phyloP scores from a whole-genome alignment of 2,888 invertebrate genomes.

The Rhaphigaster nebulosa region DNA sequence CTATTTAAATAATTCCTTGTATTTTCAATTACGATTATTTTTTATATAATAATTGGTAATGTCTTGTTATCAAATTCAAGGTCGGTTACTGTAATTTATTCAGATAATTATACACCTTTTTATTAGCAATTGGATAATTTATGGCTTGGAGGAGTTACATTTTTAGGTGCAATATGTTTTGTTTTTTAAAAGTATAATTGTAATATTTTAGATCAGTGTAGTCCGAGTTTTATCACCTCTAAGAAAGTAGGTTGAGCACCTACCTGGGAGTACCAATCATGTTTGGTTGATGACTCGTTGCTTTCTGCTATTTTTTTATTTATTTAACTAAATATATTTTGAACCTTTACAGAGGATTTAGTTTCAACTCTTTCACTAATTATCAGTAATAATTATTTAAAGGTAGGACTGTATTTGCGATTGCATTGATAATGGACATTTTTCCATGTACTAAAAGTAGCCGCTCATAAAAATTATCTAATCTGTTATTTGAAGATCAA shows the following conservation, averaged over 20 bases:
- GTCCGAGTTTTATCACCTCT: neutral
- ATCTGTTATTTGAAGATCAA: neutral
- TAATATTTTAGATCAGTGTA: neutral
- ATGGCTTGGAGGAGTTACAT: neutral
- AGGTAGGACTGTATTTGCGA: neutral
- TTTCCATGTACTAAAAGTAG: neutral
- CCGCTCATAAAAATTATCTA: neutral
- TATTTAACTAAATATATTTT: no score
- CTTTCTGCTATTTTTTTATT: neutral
- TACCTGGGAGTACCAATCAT: neutral
- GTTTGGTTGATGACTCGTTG: neutral
- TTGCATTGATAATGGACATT: neutral
- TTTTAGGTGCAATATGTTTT: neutral
- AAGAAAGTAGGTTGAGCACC: neutral
- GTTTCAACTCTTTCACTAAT: neutral
- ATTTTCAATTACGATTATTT: neutral
- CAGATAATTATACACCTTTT: neutral
- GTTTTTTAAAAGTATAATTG: neutral
- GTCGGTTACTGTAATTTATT: neutral
- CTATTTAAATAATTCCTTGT: neutral
- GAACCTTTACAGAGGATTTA: neutral
- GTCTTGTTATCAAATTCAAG: neutral
- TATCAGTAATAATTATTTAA: neutral
- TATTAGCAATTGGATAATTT: neutral
- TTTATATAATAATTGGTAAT: neutral